Conservation (phyloP, 1,140 invertebrate species). For the Macrocentrus cingulum region DNA sequence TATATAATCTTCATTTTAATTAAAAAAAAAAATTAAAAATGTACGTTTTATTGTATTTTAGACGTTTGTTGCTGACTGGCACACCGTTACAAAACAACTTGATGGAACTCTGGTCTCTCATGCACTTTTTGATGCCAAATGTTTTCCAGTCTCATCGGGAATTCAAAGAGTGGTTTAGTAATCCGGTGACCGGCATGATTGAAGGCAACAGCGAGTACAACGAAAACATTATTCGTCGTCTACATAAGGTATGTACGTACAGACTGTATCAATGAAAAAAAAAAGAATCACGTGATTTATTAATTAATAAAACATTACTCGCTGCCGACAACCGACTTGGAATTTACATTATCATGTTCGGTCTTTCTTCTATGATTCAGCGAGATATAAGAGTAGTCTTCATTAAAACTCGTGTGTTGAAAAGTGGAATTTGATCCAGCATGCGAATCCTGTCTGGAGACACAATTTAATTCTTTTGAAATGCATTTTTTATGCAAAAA, state of each 20-base stretch:
- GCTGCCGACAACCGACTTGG: conserved; percentile 42
- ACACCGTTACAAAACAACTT: conserved; percentile 99
- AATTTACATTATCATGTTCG: conserved; percentile 25
- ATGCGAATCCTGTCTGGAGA: conserved; percentile 52
- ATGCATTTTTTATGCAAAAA: too few relatives aligned
- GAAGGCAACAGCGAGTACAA: conserved; percentile 96
- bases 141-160: conserved; percentile 97
- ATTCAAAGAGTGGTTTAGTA: conserved; percentile 99
- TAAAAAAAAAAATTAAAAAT: too few relatives aligned
- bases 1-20: too few relatives aligned
- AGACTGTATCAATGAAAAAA: conserved; percentile 26
- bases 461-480: too few relatives aligned
- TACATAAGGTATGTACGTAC: conserved; percentile 83
- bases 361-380: conserved; percentile 34
- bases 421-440: conserved; percentile 35
- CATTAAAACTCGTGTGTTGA: conserved; percentile 49
- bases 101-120: conserved; percentile 99
- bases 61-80: conserved; percentile 92
- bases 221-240: conserved; percentile 87
- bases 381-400: conserved; percentile 44
- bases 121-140: conserved; percentile 99
- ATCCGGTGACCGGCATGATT: conserved; percentile 97
- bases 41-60: conserved; percentile 47
- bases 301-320: conserved; percentile 21
- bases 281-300: too few relatives aligned